Evolutionary conservation across 1,140 invertebrate species (phyloP), one percentile per base, ranked within the genome.

Genomic region (Camponotus floridanus): DNA sequence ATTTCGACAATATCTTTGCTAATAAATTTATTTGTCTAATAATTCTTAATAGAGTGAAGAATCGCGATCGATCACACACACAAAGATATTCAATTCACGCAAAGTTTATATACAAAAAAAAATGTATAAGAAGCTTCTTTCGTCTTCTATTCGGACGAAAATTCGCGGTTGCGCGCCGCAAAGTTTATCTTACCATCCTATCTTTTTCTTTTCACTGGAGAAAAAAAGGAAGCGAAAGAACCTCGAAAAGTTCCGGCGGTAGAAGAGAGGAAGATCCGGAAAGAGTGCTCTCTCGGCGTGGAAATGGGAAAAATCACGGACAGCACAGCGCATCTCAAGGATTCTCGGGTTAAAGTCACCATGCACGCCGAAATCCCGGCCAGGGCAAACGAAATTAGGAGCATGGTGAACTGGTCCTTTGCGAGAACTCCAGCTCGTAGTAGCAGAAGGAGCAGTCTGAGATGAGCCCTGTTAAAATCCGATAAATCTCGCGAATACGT

Each of bases 271-370:
- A 76, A 18, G 51, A 59, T 76, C 64, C 67, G 59, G 73, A 62
- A 87, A 86, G 81, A 76, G 64, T 18, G 48, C 48, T 51, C 59
- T 86, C 70, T 76, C 64, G 65, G 45, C 83, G 61, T 73, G 42
- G 70, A 79, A 85, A 74, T 68, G 81, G 64, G 81, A 81, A 78
- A 87, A 87, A 86, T 87, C 83, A 86, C 67, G 81, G 67, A 31
- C 68, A 57, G 51, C 15, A 68, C 45, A 67, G 57, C 45, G 86
- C 79, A 87, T 87, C 70, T 67, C 85, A 62, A 86, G 70, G 36
- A 68, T 64, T 57, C 48, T 86, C 36, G 45, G 61, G 51, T 67
- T 79, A 65, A 79, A 80, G 84, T 80, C 84, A 80, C 76, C 45
- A 62, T 79, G 62, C 31, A 65, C 76, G 31, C 18, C 51, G 76